Base-by-base conservation (phyloP, 2,888 invertebrate species). In the Lepidochrysops patricia region DNA sequence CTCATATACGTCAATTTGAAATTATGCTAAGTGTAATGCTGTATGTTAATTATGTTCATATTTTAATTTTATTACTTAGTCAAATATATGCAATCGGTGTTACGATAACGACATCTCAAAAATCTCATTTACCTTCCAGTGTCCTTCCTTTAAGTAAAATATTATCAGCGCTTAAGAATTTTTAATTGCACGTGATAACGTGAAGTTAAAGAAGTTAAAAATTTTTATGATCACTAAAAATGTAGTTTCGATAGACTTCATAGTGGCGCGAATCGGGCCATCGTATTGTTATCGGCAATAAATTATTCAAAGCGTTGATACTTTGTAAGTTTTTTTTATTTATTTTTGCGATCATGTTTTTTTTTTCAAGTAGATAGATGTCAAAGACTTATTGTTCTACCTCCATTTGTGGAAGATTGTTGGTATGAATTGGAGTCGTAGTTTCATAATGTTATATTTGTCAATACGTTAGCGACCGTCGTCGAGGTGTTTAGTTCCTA, bases 301-400 rank as follows among this genome's bases (percentile, higher is more conserved):
- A 34, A 35, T 19, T 43, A 4, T 43, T 19, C 1, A 15, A 43
- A 43, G 43, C 43, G 43, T 19, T 43, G 43, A 19, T 43, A 43
- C 4, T 37, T 37, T 37, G 7, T 2, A 37, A 19, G 15, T 19
- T 19, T 19, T 43, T 15, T 43, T 43, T 43, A 3, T 43, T 2
- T 15, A 15, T 23, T 19, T 23, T 12, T 43, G 19, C 19, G 19
- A 43, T 43, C 12, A 19, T 19, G 9, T 19, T 5, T 29, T 37
- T 29, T 37, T 43, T 19, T 43, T 43, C 19, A 19, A 19, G 43
- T 50, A 54, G 54, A 54, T 19, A 54, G 27, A 32, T 54, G 54
- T 54, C 54, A 54, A 54, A 54, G 54, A 54, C 54, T 54, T 32
- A 54, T 54, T 54, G 54, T 54, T 19, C 54, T 54, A 54, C 54